phyloP scores from a whole-genome alignment of 2,113 vertebrate species.

The Barbus barbus region DNA sequence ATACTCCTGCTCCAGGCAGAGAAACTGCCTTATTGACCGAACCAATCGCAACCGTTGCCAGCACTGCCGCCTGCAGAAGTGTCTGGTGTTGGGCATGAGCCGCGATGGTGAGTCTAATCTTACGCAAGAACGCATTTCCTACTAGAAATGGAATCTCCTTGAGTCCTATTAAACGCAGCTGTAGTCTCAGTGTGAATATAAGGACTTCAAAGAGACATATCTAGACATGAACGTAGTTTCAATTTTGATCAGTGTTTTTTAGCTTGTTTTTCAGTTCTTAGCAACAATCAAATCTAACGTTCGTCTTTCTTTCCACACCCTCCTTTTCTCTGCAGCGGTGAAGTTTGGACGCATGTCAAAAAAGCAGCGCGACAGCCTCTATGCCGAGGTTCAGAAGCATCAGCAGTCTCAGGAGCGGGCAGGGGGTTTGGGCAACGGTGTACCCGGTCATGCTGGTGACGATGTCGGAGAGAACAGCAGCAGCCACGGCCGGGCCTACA shows the following conservation, averaged over 20 bases:
- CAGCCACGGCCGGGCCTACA: constrained; percentile 73
- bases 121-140: constrained; percentile 27
- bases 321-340: constrained; percentile 75
- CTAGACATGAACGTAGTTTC: neutral
- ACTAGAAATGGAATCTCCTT: neutral
- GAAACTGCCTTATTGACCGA: constrained; percentile 88
- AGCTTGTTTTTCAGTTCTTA: neutral
- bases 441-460: constrained; percentile 47
- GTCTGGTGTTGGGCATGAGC: constrained; percentile 87
- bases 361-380: constrained; percentile 90
- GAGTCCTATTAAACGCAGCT: neutral
- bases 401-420: constrained; percentile 83
- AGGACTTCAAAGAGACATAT: neutral
- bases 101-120: constrained; percentile 80
- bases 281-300: too few relatives aligned
- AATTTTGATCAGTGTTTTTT: neutral
- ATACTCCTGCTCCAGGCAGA: constrained; percentile 88
- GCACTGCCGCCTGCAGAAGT: constrained; percentile 90
- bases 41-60: constrained; percentile 92
- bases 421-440: constrained; percentile 54
- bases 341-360: constrained; percentile 96
- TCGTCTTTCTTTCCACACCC: neutral
- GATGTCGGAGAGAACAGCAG: constrained; percentile 66
- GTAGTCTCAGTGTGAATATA: neutral
- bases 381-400: constrained; percentile 91